These are phyloP conservation scores for Macroglossus sobrinus DNA, from an alignment of 2,113 vertebrate genomes.

Conservation along the genomic window DNA sequence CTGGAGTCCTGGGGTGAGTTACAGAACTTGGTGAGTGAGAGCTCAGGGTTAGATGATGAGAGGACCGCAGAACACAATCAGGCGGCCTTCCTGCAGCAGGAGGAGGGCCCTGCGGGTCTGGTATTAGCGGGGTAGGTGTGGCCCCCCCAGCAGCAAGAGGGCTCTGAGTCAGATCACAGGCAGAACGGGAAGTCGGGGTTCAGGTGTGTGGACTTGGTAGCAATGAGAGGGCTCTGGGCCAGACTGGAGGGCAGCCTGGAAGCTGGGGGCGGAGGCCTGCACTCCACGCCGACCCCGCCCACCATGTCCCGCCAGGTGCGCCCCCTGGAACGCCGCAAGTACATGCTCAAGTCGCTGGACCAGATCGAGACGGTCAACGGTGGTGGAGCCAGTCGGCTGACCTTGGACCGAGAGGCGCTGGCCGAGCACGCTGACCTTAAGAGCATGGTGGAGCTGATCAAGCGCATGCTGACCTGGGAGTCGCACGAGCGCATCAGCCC, in stretches of 20 bases:
- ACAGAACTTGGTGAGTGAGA: neutral
- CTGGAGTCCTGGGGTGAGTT: neutral
- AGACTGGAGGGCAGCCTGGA: neutral
- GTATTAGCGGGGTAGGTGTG: neutral
- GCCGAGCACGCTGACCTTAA: conserved; percentile 73
- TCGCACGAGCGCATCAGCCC: conserved; percentile 78
- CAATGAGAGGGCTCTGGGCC: neutral
- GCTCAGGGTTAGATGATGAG: neutral
- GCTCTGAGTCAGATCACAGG: neutral
- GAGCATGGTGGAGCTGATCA: conserved; percentile 84
- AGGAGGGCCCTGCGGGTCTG: neutral
- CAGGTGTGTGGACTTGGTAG: neutral
- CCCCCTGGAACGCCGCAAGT: conserved; percentile 73
- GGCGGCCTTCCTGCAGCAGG: neutral
- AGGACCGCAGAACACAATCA: neutral
- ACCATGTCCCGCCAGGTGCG: conserved; percentile 43
- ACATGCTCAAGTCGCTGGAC: conserved; percentile 81
- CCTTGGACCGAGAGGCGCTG: conserved; percentile 52
- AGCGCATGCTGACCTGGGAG: conserved; percentile 84
- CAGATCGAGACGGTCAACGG: conserved; percentile 73
- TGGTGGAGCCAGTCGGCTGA: neutral
- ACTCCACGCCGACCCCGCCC: neutral
- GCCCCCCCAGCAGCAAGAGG: neutral
- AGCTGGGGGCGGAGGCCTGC: neutral
- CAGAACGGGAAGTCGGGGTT: neutral